Evolutionary conservation across 2,888 invertebrate genomes (phyloP).

Genomic region (Phlogophora meticulosa): DNA sequence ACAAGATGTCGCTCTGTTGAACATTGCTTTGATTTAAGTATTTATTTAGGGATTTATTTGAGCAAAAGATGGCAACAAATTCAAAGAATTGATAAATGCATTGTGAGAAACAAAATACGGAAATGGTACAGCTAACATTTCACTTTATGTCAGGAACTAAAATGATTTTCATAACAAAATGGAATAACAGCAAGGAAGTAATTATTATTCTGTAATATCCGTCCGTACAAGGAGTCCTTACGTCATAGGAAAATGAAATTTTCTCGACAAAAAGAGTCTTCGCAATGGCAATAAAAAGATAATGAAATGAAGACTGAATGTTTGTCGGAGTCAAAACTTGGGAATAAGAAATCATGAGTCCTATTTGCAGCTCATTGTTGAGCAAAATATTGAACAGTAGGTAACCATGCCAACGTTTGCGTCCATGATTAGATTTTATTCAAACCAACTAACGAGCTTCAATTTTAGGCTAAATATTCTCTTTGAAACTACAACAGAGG

Average conservation of each 20-base stretch:
- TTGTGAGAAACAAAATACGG: slow-evolving; percentile 25
- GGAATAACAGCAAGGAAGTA: slow-evolving; percentile 38
- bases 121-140: slow-evolving; percentile 38
- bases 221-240: slow-evolving; percentile 13
- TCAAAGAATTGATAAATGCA: slow-evolving; percentile 35
- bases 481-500: background rate
- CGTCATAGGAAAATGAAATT: slow-evolving; percentile 32
- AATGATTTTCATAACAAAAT: slow-evolving; percentile 31
- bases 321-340: slow-evolving; percentile 44
- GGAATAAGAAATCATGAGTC: slow-evolving; percentile 34
- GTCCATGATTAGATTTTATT: slow-evolving; percentile 4
- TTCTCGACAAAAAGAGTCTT: slow-evolving; percentile 27
- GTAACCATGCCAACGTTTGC: slow-evolving; percentile 5
- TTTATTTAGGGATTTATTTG: too few species aligned
- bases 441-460: too few species aligned
- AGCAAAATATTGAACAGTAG: slow-evolving; percentile 28
- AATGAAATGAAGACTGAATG: slow-evolving; percentile 68
- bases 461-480: too few species aligned
- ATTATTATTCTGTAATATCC: slow-evolving; percentile 42
- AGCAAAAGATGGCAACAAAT: slow-evolving; percentile 21
- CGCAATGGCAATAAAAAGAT: slow-evolving; percentile 60
- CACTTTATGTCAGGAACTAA: slow-evolving; percentile 23
- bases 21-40: slow-evolving; percentile 30
- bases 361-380: slow-evolving; percentile 40
- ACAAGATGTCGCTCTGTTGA: slow-evolving; percentile 14